Base-by-base conservation (phyloP, 2,113 vertebrate genomes). In the Hydrochoerus hydrochaeris region DNA sequence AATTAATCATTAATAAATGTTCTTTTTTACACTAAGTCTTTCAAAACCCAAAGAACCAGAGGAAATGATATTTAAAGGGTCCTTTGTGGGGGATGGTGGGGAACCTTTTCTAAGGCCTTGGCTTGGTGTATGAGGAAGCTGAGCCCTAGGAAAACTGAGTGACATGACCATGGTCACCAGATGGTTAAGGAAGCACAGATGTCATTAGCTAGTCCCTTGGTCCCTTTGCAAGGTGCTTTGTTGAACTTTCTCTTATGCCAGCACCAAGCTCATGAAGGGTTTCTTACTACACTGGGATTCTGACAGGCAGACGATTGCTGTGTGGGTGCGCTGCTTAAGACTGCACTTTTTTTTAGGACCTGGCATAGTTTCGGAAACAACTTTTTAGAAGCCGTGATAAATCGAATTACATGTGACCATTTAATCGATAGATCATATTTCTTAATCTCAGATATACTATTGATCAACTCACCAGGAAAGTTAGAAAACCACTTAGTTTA, bases 1-100 rank as follows among this genome's bases (percentile, higher is more conserved):
- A 87, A 69, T 83, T 87, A 90, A 96, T 90, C 52, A 95, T 83
- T 93, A 93, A 87, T 69, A 83, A 87, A 84, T 97, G 63, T 88
- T 93, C 77, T 89, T 88, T 80, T 32, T 87, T 88, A 75, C 17
- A 65, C 41, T 46, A 88, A 88, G 44, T 63, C 35, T 95, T 96
- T 95, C 73, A 85, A 82, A 94, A 82, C 3, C 22, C 67, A 86
- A 96, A 52, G 12, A 86, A 81, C 3, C 2, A 17, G 26, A 94
- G 6, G 19, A 85, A 90, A 73, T 95, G 22, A 75, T 73, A 81
- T 44, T 60, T 49, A 84, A 86, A 93, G 38, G 6, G 12, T 82
- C 24, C 24, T 85, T 67, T 17, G 5, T 82, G 17, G 10, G 4
- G 28, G 22, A 38, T 86, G 22, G 44, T 54, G 10, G 30, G 46